Evolutionary conservation across 2,888 invertebrate species (phyloP).

Genomic region (Hedya salicella): DNA sequence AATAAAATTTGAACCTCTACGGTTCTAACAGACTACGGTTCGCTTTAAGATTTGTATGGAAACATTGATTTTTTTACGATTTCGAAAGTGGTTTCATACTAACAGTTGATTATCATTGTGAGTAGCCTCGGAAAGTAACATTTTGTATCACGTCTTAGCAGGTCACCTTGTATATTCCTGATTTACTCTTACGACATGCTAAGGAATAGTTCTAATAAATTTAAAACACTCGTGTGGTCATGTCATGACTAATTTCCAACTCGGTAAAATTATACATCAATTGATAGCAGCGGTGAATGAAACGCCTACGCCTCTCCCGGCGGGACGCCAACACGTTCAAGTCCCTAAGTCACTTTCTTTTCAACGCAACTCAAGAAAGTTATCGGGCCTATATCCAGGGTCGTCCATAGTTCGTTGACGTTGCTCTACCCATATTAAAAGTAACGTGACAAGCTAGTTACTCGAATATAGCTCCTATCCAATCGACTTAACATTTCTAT

Average conservation of each 20-base stretch:
- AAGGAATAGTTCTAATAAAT: background rate
- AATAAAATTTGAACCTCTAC: too few relatives aligned
- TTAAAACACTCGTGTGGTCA: slow-evolving; percentile 10
- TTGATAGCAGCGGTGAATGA: slow-evolving; percentile 31
- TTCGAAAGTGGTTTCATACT: too few relatives aligned
- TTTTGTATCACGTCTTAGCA: too few relatives aligned
- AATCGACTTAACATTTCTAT: background rate
- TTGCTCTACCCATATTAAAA: slow-evolving; percentile 12
- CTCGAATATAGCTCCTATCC: slow-evolving; percentile 3
- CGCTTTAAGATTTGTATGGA: too few relatives aligned
- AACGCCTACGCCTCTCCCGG: slow-evolving; percentile 41
- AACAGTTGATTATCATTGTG: too few relatives aligned
- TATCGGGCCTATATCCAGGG: slow-evolving; percentile 43
- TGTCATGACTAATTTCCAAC: slow-evolving; percentile 20
- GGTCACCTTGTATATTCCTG: too few relatives aligned
- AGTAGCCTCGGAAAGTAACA: too few relatives aligned
- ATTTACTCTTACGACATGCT: background rate
- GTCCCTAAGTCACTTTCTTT: slow-evolving; percentile 43
- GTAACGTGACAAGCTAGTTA: slow-evolving; percentile 6
- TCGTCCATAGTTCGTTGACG: slow-evolving; percentile 43
- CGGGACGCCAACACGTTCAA: slow-evolving; percentile 33
- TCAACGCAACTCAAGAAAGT: slow-evolving; percentile 40
- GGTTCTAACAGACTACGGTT: too few relatives aligned
- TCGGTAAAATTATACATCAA: slow-evolving; percentile 21
- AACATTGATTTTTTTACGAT: too few relatives aligned